A percentile compares a stretch with the other conserved stretches of the same genome.
Conservation (phyloP, 2,797 vertebrate species). For the Cynodonichthys magdalenae region DNA sequence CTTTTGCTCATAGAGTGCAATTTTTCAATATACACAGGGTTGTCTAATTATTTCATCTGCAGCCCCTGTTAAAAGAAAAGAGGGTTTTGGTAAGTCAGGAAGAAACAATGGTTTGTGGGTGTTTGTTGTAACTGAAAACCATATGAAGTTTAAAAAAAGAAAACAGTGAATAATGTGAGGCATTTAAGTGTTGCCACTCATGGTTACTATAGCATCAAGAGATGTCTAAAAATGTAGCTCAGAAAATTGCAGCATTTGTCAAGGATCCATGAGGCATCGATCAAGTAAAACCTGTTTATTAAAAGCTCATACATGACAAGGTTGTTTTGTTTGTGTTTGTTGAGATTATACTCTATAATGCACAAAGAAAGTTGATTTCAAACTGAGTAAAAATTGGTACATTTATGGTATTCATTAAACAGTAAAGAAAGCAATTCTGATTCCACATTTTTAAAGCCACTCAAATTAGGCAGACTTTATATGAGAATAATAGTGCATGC, state of each 20-base stretch:
- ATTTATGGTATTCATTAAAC: neutral
- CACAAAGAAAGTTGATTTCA: neutral
- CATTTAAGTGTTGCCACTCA: constrained; percentile 38
- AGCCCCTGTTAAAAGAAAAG: too few species aligned
- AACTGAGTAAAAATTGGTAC: too few species aligned
- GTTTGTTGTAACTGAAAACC: constrained; percentile 7
- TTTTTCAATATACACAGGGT: neutral
- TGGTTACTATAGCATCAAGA: constrained; percentile 48
- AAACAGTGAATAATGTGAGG: constrained; percentile 29
- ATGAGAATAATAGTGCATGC: too few species aligned
- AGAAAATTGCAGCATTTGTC: constrained; percentile 25
- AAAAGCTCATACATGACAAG: constrained; percentile 8
- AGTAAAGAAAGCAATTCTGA: neutral
- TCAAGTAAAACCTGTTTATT: constrained; percentile 24
- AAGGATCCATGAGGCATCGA: constrained; percentile 12
- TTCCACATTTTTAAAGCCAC: neutral
- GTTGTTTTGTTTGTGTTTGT: neutral
- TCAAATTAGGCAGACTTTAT: neutral
- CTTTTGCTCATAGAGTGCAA: neutral
- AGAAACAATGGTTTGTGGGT: too few species aligned
- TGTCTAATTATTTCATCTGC: too few species aligned
- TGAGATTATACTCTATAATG: neutral
- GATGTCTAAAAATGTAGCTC: constrained; percentile 45
- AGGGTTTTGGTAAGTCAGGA: too few species aligned
- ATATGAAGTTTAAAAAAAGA: constrained; percentile 3